Base-by-base conservation (phyloP, 2,113 vertebrate species). In the Mastomys coucha region DNA sequence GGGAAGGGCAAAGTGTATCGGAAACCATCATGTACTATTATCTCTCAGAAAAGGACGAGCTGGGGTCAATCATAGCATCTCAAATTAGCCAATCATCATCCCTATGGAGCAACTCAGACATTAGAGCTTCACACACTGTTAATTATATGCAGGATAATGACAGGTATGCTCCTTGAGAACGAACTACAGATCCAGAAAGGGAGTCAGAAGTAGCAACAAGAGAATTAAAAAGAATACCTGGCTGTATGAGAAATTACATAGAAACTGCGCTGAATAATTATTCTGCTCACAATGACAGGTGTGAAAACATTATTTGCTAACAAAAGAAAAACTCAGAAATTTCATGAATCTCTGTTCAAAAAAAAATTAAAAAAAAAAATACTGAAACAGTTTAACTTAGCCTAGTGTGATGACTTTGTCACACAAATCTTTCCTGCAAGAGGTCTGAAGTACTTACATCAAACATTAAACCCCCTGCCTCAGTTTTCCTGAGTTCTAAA, bases 81-180 rank as follows among this genome's bases (percentile, higher is more conserved):
- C 86, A 65, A 72, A 96, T 95, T 86, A 92, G 86, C 73, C 81
- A 88, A 58, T 93, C 91, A 81, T 88, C 75, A 93, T 67, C 80
- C 88, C 85, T 31, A 42, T 7, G 88, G 63, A 51, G 96, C 95
- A 93, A 70, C 90, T 72, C 93, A 78, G 51, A 96, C 70, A 95
- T 89, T 51, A 92, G 77, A 76, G 75, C 69, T 87, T 73, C 78
- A 96, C 82, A 94, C 19, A 2, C 81, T 51, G 60, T 91, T 97
- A 96, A 97, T 95, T 88, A 97, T 13, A 93, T 3, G 80, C 96
- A 88, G 73, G 84, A 89, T 31, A 56, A 80, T 93, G 94, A 94
- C 93, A 93, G 94, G 92, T 53, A 76, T 39, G 87, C 84, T 67
- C 82, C 89, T 88, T 53, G 63, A 91, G 93, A 95, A 90, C 87